Evolutionary conservation across 2,113 vertebrate species (phyloP), one percentile per base, ranked within the genome.

Genomic region (Ramphastos sulfuratus): DNA sequence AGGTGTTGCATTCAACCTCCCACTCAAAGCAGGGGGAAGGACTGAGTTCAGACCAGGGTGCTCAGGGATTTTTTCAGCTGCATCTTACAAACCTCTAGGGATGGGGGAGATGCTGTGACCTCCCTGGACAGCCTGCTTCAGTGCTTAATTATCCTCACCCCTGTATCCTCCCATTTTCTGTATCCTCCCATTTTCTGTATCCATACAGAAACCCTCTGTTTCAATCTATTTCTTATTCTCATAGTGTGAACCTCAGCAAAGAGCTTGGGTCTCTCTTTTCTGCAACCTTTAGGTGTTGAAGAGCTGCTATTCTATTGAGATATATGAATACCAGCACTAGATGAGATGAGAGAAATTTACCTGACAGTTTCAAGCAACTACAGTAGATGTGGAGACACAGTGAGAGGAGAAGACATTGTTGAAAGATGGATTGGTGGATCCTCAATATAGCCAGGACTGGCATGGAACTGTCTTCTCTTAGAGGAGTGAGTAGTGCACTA

Each of bases 401-500:
- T 6, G 30, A n/a, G n/a, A 67, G 50, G n/a, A 67, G 50, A 17
- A 27, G 35, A 10, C 1, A 0, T 3, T 13, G 28, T 56, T 61
- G 66, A 35, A 31, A 35, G 50, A 5, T 12, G 44, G 63, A 3
- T 27, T 76, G 59, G 31, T 28, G 21, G 9, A 28, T 27, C 19
- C 55, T 20, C 28, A 42, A 0, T 18, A 20, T 4, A 59, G 33
- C 15, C 14, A n/a, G 73, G 21, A 3, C 21, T 30, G 33, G 3
- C 2, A 4, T 2, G 6, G 18, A 7, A 4, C 44, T 31, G n/a
- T 24, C 28, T 61, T 23, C 8, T 16, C 10, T 48, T 50, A 27
- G 19, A 50, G 31, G 18, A 64, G 50, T 52, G 21, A 59, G 18
- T 4, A 3, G 1, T 1, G 5, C 5, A 2, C 19, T 12, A 0